Evolutionary conservation across 2,797 vertebrate species (phyloP).

Genomic region (Manis crassicaudata): DNA sequence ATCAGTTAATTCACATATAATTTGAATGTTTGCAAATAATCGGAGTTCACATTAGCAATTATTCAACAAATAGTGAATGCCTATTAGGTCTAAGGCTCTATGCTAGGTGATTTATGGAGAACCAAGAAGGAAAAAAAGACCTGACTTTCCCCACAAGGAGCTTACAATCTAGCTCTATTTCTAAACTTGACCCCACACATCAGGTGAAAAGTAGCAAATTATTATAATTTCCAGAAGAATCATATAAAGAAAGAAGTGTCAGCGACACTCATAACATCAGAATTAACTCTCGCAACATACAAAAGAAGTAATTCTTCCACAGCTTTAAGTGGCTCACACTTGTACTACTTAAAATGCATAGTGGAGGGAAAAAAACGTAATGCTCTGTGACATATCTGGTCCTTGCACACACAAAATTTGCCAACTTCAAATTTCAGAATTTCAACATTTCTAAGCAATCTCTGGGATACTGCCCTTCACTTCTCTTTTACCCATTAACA

Average conservation of each 20-base stretch:
- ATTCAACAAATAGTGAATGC: neutral
- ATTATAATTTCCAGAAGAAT: neutral
- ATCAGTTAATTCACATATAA: neutral
- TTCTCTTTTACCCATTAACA: neutral
- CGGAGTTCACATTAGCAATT: neutral
- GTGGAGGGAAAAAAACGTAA: neutral
- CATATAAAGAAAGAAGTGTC: neutral
- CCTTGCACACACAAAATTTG: neutral
- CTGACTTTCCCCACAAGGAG: neutral
- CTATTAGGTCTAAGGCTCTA: neutral
- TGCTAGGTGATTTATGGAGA: neutral
- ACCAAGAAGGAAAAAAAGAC: neutral
- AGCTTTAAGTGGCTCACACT: neutral
- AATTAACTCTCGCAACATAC: neutral
- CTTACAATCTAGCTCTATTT: conserved; percentile 24
- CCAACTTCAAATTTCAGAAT: neutral
- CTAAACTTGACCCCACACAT: neutral
- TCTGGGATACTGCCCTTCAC: neutral
- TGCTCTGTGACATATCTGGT: neutral
- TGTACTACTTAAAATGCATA: conserved; percentile 9
- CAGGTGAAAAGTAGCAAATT: conserved; percentile 9
- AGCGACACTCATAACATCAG: neutral
- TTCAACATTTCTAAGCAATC: neutral
- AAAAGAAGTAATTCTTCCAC: neutral
- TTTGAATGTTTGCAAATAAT: neutral